Percentiles rank a stretch among this genome's conserved stretches.
phyloP scores from a whole-genome alignment of 2,888 invertebrate genomes.

The Eurytoma adleriae region DNA sequence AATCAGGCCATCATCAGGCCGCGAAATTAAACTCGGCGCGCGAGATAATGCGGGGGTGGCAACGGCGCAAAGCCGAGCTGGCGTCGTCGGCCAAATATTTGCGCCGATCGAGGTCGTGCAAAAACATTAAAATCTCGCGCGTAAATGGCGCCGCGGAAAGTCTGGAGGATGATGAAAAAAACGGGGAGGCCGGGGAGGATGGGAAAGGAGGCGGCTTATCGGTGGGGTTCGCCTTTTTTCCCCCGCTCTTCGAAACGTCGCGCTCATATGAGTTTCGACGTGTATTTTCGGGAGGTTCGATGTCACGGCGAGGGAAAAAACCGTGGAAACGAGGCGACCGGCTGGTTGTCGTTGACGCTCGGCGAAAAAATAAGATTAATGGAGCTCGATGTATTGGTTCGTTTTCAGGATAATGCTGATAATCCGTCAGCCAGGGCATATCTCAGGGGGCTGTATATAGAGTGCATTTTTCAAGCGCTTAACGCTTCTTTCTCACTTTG shows the following conservation, averaged over 20 bases:
- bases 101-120: neutral
- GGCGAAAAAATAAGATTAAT: conserved; percentile 12
- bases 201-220: conserved; percentile 3
- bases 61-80: no score
- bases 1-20: conserved; percentile 4
- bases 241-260: neutral
- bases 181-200: neutral
- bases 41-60: neutral
- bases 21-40: conserved; percentile 6
- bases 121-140: neutral
- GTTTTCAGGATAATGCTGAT: conserved; percentile 2
- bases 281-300: neutral
- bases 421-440: neutral
- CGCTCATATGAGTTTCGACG: conserved; percentile 2
- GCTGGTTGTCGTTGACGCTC: neutral
- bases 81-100: neutral
- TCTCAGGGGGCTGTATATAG: neutral
- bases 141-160: neutral
- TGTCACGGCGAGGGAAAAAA: neutral
- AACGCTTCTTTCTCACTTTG: neutral
- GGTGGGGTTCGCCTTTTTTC: neutral
- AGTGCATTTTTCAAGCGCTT: neutral
- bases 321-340: neutral
- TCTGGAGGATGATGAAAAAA: neutral
- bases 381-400: neutral